Conservation (phyloP, 2,888 invertebrate genomes). For the Timema podura region DNA sequence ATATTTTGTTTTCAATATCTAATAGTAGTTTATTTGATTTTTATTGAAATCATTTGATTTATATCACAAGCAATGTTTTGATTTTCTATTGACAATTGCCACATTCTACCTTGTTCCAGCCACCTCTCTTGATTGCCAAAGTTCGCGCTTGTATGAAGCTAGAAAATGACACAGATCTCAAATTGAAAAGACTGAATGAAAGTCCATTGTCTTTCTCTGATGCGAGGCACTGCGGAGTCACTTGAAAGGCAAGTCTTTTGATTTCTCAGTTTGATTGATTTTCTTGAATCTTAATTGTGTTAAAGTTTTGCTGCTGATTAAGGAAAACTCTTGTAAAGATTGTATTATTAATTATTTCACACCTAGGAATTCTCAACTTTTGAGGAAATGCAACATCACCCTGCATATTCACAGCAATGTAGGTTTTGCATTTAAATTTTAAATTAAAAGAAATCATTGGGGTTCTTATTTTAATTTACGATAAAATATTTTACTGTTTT, state of each 20-base stretch:
- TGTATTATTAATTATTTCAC: no score
- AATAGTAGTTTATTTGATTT: no score
- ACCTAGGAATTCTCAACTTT: no score
- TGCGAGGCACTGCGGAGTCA: slow-evolving; percentile 72
- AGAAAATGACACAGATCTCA: slow-evolving; percentile 69
- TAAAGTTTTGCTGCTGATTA: no score
- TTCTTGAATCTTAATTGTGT: neutral
- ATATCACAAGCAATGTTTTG: slow-evolving; percentile 41
- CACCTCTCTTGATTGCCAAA: slow-evolving; percentile 67
- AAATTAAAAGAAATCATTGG: no score
- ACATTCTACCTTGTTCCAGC: slow-evolving; percentile 48
- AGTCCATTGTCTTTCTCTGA: slow-evolving; percentile 67
- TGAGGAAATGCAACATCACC: no score
- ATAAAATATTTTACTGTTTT: no score
- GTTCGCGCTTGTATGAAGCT: slow-evolving; percentile 68
- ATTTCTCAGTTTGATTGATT: neutral
- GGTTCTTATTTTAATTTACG: no score
- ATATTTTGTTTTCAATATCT: no score
- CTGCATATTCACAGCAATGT: no score
- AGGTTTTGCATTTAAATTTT: no score
- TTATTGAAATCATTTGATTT: slow-evolving; percentile 21
- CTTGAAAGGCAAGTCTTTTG: slow-evolving; percentile 66
- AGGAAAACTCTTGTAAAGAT: no score
- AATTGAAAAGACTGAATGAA: slow-evolving; percentile 63
- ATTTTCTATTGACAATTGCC: slow-evolving; percentile 38